Base-by-base conservation (phyloP, 2,797 vertebrate genomes). In the Serranus cabrilla region DNA sequence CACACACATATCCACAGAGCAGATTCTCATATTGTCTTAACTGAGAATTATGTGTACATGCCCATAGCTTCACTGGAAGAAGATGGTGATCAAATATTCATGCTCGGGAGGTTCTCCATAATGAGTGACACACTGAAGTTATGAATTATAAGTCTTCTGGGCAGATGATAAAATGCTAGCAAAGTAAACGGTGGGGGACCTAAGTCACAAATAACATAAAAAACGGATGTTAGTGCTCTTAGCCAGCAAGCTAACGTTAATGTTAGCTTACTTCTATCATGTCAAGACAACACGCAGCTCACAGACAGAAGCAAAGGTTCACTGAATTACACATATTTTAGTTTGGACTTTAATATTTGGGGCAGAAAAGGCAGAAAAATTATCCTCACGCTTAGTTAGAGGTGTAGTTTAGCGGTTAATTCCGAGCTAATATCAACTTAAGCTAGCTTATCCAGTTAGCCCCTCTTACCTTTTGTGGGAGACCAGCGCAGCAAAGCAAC, bases 401-500 rank as follows among this genome's bases (percentile, higher is more conserved):
- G 7, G 16, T 31, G 45, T 43, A 21, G 20, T 61, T 81, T 39
- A 27, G 1, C 8, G 0, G 3, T 2, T 2, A 62, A 49, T 31
- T 13, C 47, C 21, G 7, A 18, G 54, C 43, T 71, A 74, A 62
- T 54, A 16, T 60, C 31, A 70, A 61, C 57, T 80, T 55, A 58
- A 83, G 72, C 82, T 80, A 81, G 76, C 62, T 77, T 66, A 64
- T 74, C 71, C 67, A 50, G 63, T 74, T 79, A 79, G 80, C 82
- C 45, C 45, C 50, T 75, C 92, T 92, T 90, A 95, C 94, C 94
- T 89, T 92, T 69, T 85, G 94, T 80, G 81, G 89, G 59, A 92
- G 73, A 63, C 23, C 82, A 74, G 67, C 83, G 82, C 77, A 89
- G 92, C 81, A 91, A 12, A 95, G 84, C 86, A 93, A 54, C 69